Evolutionary conservation across 2,888 invertebrate species (phyloP).

Genomic region (Xestia ashworthii): DNA sequence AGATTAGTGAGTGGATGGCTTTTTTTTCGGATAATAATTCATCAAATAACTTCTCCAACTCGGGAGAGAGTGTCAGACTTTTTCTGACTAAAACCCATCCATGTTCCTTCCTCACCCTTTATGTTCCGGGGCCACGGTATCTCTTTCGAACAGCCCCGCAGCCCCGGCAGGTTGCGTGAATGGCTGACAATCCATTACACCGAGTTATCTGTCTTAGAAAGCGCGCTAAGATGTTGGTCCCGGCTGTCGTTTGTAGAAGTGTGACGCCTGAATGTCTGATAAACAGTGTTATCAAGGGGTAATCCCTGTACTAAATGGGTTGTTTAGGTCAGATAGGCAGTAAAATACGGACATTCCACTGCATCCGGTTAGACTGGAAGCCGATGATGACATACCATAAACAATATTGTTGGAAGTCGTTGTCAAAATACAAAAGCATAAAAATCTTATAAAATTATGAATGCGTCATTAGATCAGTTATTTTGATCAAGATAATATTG

Average conservation of each 20-base stretch:
- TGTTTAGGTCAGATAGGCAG: background rate
- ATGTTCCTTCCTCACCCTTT: too few species aligned
- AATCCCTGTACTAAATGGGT: background rate
- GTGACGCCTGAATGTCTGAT: background rate
- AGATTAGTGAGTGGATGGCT: too few species aligned
- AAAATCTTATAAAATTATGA: background rate
- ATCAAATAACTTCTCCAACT: too few species aligned
- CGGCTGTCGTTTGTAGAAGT: background rate
- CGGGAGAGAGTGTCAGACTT: too few species aligned
- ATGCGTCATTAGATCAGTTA: conserved; percentile 19
- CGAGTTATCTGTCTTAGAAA: background rate
- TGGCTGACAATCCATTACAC: background rate
- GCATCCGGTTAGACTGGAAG: background rate
- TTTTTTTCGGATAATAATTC: too few species aligned
- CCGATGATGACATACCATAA: background rate
- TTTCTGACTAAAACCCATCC: too few species aligned
- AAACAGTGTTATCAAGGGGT: background rate
- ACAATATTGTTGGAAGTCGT: background rate
- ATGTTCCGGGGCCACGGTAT: too few species aligned
- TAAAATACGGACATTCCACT: background rate
- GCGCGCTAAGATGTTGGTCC: background rate
- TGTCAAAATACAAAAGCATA: background rate
- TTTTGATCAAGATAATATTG: conserved; percentile 24
- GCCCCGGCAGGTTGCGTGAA: background rate
- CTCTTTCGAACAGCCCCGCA: too few species aligned